A percentile compares a stretch with the other conserved stretches of the same genome.
phyloP scores from a whole-genome alignment of 2,797 vertebrate genomes.

The Urophycis tenuis region DNA sequence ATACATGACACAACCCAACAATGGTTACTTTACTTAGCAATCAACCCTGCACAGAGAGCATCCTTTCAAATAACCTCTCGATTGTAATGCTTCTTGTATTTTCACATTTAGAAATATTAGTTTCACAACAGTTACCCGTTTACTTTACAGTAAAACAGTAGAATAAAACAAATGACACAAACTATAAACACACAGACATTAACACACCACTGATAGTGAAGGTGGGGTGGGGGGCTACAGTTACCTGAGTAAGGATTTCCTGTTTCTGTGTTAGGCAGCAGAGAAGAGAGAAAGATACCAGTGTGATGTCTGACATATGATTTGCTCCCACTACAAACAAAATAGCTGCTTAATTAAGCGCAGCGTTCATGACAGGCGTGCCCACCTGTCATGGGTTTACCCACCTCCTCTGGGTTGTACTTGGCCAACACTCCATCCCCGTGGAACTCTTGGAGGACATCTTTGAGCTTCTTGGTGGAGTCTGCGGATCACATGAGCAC shows the following conservation, averaged over 20 bases:
- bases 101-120: neutral
- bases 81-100: neutral
- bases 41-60: neutral
- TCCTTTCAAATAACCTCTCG: neutral
- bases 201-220: neutral
- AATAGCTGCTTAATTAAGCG: neutral
- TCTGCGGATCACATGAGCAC: constrained; percentile 61
- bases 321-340: neutral
- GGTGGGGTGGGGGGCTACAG: constrained; percentile 54
- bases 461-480: constrained; percentile 93
- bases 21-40: neutral
- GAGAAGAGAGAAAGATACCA: constrained; percentile 44
- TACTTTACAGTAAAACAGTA: neutral
- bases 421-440: constrained; percentile 87
- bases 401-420: constrained; percentile 90
- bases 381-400: constrained; percentile 61
- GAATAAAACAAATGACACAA: neutral
- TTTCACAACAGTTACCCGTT: neutral
- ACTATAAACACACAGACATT: neutral
- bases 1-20: constrained; percentile 12
- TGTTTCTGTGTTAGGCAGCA: constrained; percentile 74
- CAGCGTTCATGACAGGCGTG: neutral
- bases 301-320: neutral
- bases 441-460: constrained; percentile 92
- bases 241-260: constrained; percentile 91